These are phyloP conservation scores for Otolemur crassicaudatus DNA, from an alignment of 2,797 vertebrate genomes.

Conservation along the genomic window DNA sequence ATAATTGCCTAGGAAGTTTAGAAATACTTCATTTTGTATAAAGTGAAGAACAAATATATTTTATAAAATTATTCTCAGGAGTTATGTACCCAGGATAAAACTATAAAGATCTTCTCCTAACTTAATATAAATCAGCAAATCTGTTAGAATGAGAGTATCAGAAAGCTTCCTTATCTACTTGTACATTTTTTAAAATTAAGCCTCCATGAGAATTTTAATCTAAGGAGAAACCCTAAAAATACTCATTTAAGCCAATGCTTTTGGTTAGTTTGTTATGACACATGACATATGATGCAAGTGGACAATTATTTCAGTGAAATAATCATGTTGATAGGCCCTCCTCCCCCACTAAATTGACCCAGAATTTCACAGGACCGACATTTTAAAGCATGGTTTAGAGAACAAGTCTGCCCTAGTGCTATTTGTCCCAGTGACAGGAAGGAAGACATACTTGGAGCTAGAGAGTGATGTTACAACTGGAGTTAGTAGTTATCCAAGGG, in stretches of 20 bases:
- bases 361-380: neutral
- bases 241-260: neutral
- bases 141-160: neutral
- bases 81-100: conserved; percentile 22
- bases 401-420: neutral
- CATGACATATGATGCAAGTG: neutral
- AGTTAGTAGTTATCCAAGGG: neutral
- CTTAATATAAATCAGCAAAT: conserved; percentile 42
- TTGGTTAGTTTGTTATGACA: neutral
- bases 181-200: neutral
- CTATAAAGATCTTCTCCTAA: conserved; percentile 36
- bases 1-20: conserved; percentile 47
- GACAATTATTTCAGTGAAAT: neutral
- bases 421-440: neutral
- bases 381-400: neutral
- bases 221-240: neutral
- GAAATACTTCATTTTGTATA: conserved; percentile 53
- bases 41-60: conserved; percentile 67
- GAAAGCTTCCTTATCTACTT: neutral
- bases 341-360: neutral
- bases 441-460: neutral
- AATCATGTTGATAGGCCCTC: neutral
- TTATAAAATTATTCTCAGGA: conserved; percentile 56
- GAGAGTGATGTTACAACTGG: neutral
- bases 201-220: neutral